phyloP scores from a whole-genome alignment of 2,113 vertebrate genomes.

The Sorex fumeus region DNA sequence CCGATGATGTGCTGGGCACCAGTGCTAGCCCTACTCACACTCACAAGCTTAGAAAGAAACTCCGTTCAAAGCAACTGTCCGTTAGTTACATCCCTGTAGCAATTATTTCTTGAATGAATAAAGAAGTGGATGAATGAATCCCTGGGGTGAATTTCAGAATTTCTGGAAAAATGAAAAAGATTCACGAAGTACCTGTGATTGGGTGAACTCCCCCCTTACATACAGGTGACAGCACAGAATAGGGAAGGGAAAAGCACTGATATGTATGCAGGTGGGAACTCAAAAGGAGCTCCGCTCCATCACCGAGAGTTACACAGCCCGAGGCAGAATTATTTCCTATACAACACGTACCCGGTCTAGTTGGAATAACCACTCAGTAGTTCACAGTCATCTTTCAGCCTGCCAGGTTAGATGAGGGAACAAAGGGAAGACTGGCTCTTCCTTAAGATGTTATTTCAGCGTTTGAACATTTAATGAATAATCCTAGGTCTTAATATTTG shows the following conservation, averaged over 20 bases:
- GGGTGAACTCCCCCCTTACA: neutral
- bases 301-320: neutral
- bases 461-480: slow-evolving; percentile 27
- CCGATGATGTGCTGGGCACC: neutral
- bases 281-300: neutral
- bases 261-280: neutral
- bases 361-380: slow-evolving; percentile 71
- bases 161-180: neutral
- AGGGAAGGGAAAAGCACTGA: neutral
- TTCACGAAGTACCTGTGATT: neutral
- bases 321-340: neutral
- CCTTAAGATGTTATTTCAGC: neutral
- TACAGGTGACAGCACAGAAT: neutral
- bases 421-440: slow-evolving; percentile 56
- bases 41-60: neutral
- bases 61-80: slow-evolving; percentile 14
- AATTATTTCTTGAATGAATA: neutral
- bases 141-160: neutral
- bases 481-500: slow-evolving; percentile 69
- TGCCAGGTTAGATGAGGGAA: slow-evolving; percentile 52
- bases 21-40: neutral
- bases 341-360: slow-evolving; percentile 32
- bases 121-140: neutral
- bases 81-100: neutral
- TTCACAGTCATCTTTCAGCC: slow-evolving; percentile 36